Conservation (phyloP, 2,797 vertebrate species). For the Pantherophis vulpinus region DNA sequence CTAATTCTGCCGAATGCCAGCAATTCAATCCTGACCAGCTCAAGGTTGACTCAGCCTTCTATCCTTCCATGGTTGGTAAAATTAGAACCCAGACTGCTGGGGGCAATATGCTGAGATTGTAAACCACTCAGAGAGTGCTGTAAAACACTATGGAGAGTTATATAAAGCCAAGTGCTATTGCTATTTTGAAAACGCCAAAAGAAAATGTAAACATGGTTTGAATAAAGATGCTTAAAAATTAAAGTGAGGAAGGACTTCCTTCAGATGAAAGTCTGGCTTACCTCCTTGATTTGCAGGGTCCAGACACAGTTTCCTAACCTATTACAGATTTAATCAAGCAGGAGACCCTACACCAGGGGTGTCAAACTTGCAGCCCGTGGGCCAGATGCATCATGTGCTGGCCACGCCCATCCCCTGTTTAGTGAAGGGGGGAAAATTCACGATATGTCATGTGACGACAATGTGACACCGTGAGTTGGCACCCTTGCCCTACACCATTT, state of each 20-base stretch:
- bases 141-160: neutral
- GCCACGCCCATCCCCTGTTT: no score
- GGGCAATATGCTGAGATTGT: neutral
- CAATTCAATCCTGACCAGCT: neutral
- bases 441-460: no score
- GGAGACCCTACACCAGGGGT: no score
- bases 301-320: neutral
- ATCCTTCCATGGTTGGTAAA: neutral
- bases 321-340: no score
- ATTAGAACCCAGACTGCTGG: neutral
- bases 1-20: neutral
- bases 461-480: no score
- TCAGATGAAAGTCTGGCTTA: neutral
- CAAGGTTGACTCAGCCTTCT: neutral
- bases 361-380: no score
- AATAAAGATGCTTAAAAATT: neutral
- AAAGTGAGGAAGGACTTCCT: neutral
- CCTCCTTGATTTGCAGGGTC: neutral
- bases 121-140: neutral
- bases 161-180: neutral
- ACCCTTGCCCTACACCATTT: no score
- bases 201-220: fast-evolving
- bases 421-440: no score
- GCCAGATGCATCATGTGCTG: no score
- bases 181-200: neutral